phyloP scores from a whole-genome alignment of 2,113 vertebrate species.

The Aepyceros melampus region DNA sequence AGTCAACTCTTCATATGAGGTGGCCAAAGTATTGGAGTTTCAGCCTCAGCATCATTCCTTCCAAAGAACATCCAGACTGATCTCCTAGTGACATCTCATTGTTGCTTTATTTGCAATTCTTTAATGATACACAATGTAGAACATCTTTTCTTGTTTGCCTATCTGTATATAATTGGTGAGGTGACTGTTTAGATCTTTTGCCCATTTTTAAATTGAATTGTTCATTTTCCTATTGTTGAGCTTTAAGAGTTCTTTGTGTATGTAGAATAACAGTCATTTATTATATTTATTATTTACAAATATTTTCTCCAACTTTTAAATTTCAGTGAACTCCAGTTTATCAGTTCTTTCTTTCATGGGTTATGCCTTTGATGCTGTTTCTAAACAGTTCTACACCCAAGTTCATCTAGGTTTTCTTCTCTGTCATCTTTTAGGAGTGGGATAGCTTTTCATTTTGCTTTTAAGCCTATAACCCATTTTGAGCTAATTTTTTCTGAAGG shows the following conservation, averaged over 20 bases:
- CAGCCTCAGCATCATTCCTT: too few relatives aligned
- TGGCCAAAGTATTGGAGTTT: too few relatives aligned
- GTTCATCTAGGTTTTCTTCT: background rate
- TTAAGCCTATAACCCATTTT: background rate
- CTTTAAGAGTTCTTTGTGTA: background rate
- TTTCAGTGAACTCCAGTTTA: background rate
- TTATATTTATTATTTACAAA: background rate
- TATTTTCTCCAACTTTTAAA: background rate
- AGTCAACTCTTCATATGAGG: too few relatives aligned
- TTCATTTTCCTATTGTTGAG: background rate
- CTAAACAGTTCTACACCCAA: background rate
- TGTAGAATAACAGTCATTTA: background rate
- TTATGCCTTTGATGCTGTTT: background rate
- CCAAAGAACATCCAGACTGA: too few relatives aligned
- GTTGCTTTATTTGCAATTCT: background rate
- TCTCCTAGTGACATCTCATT: too few relatives aligned
- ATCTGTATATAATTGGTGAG: background rate
- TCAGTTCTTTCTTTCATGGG: background rate
- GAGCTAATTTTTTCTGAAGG: background rate
- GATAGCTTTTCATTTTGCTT: background rate
- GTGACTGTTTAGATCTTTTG: background rate
- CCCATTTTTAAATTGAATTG: background rate
- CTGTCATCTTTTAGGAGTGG: background rate
- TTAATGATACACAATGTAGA: background rate
- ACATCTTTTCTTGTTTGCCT: background rate